These are phyloP conservation scores for Phylloscopus trochiloides DNA, from an alignment of 2,113 vertebrate genomes.

Conservation along the genomic window DNA sequence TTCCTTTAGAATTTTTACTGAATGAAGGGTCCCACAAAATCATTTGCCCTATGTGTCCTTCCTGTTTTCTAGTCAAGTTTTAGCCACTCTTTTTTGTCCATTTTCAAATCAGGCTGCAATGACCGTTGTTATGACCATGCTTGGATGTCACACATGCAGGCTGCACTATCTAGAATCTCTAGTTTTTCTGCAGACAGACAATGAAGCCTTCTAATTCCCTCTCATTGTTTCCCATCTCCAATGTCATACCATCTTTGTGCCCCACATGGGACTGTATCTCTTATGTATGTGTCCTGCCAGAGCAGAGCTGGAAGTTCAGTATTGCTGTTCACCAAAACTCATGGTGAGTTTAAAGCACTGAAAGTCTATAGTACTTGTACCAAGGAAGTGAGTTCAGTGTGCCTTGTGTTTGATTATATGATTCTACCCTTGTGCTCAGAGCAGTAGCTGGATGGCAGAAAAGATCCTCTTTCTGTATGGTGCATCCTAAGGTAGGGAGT, in stretches of 20 bases:
- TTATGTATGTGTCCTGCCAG: not conserved
- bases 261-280: not conserved
- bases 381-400: not conserved
- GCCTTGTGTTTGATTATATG: not conserved
- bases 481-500: not conserved
- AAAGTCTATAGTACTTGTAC: not conserved
- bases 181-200: not conserved
- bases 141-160: not conserved
- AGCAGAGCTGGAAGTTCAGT: not conserved
- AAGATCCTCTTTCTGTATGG: not conserved
- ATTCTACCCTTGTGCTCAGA: not conserved
- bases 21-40: not conserved
- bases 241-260: not conserved
- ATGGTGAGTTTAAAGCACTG: not conserved
- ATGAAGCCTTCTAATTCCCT: not conserved
- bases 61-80: not conserved
- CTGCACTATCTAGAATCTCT: not conserved
- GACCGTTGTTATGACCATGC: rapidly evolving
- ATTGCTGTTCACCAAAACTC: not conserved
- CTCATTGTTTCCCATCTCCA: not conserved
- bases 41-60: not conserved
- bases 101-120: not conserved
- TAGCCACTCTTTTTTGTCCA: not conserved
- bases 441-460: not conserved
- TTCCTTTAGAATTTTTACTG: not conserved